Conservation (phyloP, 2,888 invertebrate genomes). For the Ypsolopha scabrella region DNA sequence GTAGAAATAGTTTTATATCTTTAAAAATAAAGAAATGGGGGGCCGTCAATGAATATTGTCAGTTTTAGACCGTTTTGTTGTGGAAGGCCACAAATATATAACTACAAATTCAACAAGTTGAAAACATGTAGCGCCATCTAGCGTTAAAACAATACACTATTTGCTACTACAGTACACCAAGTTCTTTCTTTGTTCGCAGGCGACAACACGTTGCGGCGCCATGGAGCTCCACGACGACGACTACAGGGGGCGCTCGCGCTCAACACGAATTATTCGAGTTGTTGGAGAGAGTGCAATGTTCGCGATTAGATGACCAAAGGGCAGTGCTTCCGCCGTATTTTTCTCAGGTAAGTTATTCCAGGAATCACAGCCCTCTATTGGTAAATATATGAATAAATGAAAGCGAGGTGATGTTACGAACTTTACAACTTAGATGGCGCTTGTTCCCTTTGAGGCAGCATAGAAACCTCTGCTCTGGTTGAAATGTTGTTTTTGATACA, state of each 20-base stretch:
- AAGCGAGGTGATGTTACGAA: too few relatives aligned
- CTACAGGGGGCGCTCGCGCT: conserved; percentile 67
- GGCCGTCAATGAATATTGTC: too few relatives aligned
- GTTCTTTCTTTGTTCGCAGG: conserved; percentile 51
- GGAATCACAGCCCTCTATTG: too few relatives aligned
- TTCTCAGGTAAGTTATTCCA: conserved; percentile 72
- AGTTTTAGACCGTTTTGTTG: too few relatives aligned
- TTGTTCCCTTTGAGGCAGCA: too few relatives aligned
- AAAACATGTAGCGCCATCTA: conserved; percentile 22
- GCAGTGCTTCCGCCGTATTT: conserved; percentile 94
- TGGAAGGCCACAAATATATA: too few relatives aligned
- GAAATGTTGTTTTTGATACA: too few relatives aligned
- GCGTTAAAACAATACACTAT: neutral
- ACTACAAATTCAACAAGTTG: neutral
- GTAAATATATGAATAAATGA: too few relatives aligned
- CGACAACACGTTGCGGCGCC: conserved; percentile 75
- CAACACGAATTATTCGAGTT: conserved; percentile 91
- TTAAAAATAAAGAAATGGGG: too few relatives aligned
- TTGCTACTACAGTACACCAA: neutral
- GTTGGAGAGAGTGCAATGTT: conserved; percentile 94
- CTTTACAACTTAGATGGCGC: too few relatives aligned
- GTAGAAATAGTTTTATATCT: too few relatives aligned
- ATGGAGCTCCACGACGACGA: conserved; percentile 58
- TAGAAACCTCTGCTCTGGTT: too few relatives aligned
- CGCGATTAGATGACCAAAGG: conserved; percentile 96